These are phyloP conservation scores for Pogonus chalceus DNA, from an alignment of 1,140 invertebrate genomes.

Conservation along the genomic window DNA sequence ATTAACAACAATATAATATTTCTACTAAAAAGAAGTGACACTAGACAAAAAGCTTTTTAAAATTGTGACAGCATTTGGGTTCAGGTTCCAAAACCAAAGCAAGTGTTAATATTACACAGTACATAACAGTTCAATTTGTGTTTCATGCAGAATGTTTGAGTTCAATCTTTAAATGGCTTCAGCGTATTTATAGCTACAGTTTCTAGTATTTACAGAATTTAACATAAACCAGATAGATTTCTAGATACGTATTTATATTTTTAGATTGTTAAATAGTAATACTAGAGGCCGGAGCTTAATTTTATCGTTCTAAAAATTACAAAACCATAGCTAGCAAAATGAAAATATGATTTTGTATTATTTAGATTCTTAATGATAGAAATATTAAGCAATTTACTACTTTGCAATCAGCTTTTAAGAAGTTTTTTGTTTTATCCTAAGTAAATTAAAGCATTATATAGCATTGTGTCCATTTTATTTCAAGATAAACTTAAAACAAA, in stretches of 20 bases:
- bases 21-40: background rate
- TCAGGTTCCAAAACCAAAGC: background rate
- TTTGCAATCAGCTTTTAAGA: background rate
- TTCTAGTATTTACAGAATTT: no score
- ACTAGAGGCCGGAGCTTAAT: no score
- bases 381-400: background rate
- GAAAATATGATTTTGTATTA: background rate
- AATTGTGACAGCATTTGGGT: background rate
- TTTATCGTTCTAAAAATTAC: no score
- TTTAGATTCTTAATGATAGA: background rate
- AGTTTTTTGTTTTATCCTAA: background rate
- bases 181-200: background rate
- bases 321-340: no score
- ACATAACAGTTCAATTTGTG: slow-evolving; percentile 5
- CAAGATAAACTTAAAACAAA: no score
- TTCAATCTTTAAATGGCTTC: slow-evolving; percentile 4
- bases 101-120: slow-evolving; percentile 6
- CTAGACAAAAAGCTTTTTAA: slow-evolving; percentile 4
- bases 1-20: background rate
- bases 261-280: no score
- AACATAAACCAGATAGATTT: no score
- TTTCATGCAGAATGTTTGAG: slow-evolving; percentile 6
- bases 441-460: slow-evolving; percentile 4
- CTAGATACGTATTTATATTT: no score
- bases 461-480: slow-evolving; percentile 1